Conservation (phyloP, 2,797 vertebrate species). For the Dermochelys coriacea region DNA sequence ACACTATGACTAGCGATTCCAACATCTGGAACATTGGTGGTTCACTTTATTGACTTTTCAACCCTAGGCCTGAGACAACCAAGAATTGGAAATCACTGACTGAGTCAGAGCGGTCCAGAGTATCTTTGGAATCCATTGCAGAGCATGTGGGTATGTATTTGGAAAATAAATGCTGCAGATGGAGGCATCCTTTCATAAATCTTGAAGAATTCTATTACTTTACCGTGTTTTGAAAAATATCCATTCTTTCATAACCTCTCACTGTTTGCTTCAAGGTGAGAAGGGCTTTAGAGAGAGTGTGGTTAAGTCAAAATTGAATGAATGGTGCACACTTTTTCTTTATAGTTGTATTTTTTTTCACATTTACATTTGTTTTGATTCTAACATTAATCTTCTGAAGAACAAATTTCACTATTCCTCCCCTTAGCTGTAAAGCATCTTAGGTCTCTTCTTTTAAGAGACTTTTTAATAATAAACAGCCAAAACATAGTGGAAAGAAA, state of each 20-base stretch:
- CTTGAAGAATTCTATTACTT: neutral
- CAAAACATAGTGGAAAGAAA: too few relatives aligned
- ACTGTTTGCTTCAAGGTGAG: neutral
- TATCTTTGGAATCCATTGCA: conserved; percentile 80
- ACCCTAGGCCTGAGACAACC: conserved; percentile 83
- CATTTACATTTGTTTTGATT: neutral
- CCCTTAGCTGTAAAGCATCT: neutral
- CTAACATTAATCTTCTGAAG: neutral
- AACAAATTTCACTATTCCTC: neutral
- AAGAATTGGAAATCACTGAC: conserved; percentile 83
- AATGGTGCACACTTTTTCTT: neutral
- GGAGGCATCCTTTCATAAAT: neutral
- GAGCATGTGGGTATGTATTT: conserved; percentile 81
- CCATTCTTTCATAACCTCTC: neutral
- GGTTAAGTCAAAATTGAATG: neutral
- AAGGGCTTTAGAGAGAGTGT: neutral
- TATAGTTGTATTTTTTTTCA: neutral
- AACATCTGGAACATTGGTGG: neutral
- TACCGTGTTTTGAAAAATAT: neutral
- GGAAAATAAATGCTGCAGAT: neutral
- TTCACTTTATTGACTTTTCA: conserved; percentile 52
- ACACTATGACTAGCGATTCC: neutral
- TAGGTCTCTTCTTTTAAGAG: neutral
- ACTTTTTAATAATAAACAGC: neutral
- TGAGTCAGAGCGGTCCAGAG: conserved; percentile 82